Base-by-base conservation (phyloP, 2,113 vertebrate species). In the Illadopsis cleaveri region DNA sequence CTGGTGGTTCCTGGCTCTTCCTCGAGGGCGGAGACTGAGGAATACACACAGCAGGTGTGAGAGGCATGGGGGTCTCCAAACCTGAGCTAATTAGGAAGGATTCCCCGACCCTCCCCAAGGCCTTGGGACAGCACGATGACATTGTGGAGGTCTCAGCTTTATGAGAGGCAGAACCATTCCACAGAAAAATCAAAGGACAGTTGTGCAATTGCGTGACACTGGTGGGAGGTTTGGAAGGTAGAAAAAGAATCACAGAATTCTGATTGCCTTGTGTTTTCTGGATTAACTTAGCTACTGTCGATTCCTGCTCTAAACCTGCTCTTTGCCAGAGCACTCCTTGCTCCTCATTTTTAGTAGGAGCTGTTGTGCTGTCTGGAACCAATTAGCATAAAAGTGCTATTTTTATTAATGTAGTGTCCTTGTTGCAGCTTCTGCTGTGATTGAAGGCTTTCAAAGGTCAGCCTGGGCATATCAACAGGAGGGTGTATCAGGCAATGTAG, bases 381-480 rank as follows among this genome's bases (percentile, higher is more conserved):
- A 91, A 78, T 85, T 79, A 83, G 37, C 84, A 83, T 66, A 62
- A 72, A 86, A 71, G 19, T 2, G 1, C 18, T 86, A 9, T 56
- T 93, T 94, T 89, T 93, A 86, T 78, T 91, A 91, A 66, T 20
- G 35, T 40, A 12, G 48, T 73, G 87, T 82, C 47, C 76, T 82
- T 58, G 61, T 91, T 54, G 56, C 69, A 83, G 42, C 47, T 90
- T 82, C 38, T 92, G 25, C 61, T 86, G 33, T 61, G 79, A 65
- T 21, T 71, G 73, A 90, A 86, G 65, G 51, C 53, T 89, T 92
- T 44, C 64, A 86, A 75, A 96, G 72, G 61, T 82, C 83, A 94
- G 1, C 22, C 50, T 0, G 0, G 68, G 68, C 3, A 3, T 54
- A 69, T 70, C 68, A 85, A 21, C 13, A 15, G 68, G 76, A 85